Base-by-base conservation (phyloP, 1,140 invertebrate species). In the Atopsyche davidsoni region DNA sequence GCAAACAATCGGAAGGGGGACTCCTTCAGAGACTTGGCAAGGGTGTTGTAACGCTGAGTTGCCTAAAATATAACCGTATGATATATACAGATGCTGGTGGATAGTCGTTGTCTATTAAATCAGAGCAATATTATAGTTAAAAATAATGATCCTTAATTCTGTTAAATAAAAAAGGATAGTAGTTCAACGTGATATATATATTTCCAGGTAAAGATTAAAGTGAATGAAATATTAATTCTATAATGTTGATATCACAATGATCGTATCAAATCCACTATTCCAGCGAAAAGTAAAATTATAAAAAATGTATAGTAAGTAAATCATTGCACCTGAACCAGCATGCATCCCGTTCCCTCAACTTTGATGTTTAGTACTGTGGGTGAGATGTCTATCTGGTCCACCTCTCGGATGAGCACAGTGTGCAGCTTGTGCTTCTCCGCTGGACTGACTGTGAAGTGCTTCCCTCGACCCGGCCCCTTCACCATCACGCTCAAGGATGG, bases 311-410 rank as follows among this genome's bases (percentile, higher is more conserved):
- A n/a, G n/a, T n/a, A n/a, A n/a, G n/a, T n/a, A n/a, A n/a, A n/a
- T n/a, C n/a, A n/a, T n/a, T n/a, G n/a, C n/a, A 75, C 74, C 63
- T 76, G 79, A 1, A 80, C 65, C 13, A 82, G 61, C 42, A 75
- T 69, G 61, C 79, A 82, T 7, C 81, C 80, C 14, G 69, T 62
- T 3, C 81, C 81, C 11, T 67, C 65, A 2, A 69, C 73, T 21
- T 67, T 68, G 2, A 77, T 60, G 9, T 72, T 68, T 0, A 78
- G 62, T 22, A 61, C 58, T 0, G 66, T 75, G 1, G 74, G 70
- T 17, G 76, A 38, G 9, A 69, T 62, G 1, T 67, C 67, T 14
- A 80, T 44, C 4, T 35, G 36, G 10, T 63, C 56, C 0, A 55
- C 59, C 1, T 48, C 38, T 2, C 47, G 51, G 38, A 69, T 35